Evolutionary conservation across 2,113 vertebrate species (phyloP), one percentile per base, ranked within the genome.

Genomic region (Holacanthus passer): DNA sequence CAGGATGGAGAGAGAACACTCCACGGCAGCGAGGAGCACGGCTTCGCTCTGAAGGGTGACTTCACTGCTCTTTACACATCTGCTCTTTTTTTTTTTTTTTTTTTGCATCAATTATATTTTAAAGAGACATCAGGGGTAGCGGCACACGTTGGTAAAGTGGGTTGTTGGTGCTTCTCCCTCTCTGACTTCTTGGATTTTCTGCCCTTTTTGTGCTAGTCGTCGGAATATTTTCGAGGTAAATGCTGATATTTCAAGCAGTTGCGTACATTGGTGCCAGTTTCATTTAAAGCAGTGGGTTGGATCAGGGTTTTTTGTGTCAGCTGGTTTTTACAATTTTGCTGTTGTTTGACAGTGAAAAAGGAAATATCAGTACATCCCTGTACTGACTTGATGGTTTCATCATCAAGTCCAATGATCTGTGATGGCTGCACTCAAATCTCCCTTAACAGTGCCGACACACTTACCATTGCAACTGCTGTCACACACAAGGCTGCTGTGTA

Each of bases 1-100:
- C 56, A 12, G 50, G 58, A 73, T 69, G 81, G 64, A 39, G 17
- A 58, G 41, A 79, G 37, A 56, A 76, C 27, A 31, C 76, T 76
- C 19, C 37, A 17, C 5, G 60, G n/a, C 24, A 9, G 77, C 32
- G 3, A 66, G 45, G 45, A 56, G 56, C 41, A 2, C 63, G 64
- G 52, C 35, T 79, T 58, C 19, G 39, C 77, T 66, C 68, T 75
- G 41, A 88, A 73, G 11, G 65, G 19, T 24, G 37, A 39, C 47
- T 88, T 89, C 62, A 32, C 74, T 58, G 58, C 45, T 78, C 75
- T 78, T 86, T 62, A 66, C 60, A 77, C 80, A 76, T 75, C 62
- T 3, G 24, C 55, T 53, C 39, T 53, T 72, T 76, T 81, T 74
- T 31, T 65, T 3, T 22, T 50, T 53, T 35, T 53, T 72, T 76